A percentile compares a stretch with the other conserved stretches of the same genome.
Evolutionary conservation across 2,888 invertebrate genomes (phyloP).

Genomic region (Seira ritae): DNA sequence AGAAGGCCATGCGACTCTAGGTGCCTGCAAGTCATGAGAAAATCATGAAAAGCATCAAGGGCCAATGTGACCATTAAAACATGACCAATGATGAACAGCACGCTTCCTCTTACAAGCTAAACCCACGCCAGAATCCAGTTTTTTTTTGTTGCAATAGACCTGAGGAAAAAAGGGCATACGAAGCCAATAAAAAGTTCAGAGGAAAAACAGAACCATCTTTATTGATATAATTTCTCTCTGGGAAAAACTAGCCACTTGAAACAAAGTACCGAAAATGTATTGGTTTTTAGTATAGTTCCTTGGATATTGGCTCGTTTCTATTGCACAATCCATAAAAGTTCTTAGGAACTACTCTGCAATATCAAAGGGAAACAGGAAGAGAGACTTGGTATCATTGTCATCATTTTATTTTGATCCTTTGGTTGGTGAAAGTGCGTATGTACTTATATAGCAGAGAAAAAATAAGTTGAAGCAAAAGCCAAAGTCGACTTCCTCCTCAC

Average conservation of each 20-base stretch:
- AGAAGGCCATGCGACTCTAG: too few species aligned
- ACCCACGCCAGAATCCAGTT: neutral
- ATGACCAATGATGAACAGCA: slow-evolving; percentile 27
- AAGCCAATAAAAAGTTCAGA: neutral
- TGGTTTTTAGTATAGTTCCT: too few species aligned
- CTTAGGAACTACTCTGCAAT: too few species aligned
- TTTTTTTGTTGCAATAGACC: neutral
- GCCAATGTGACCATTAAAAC: slow-evolving; percentile 52
- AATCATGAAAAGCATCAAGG: slow-evolving; percentile 36
- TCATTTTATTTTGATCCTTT: too few species aligned
- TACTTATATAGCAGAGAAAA: too few species aligned
- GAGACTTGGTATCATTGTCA: too few species aligned
- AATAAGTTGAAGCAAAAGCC: neutral
- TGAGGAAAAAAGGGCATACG: neutral
- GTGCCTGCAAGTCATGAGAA: neutral
- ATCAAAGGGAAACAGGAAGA: too few species aligned
- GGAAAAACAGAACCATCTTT: slow-evolving; percentile 10
- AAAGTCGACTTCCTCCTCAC: neutral
- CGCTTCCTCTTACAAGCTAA: neutral
- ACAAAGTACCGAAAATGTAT: too few species aligned
- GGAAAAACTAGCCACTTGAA: neutral
- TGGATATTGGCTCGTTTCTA: too few species aligned
- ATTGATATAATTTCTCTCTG: slow-evolving; percentile 6
- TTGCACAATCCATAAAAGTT: too few species aligned
- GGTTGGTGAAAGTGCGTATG: too few species aligned